phyloP scores from a whole-genome alignment of 2,113 vertebrate genomes.

The Oplegnathus fasciatus region DNA sequence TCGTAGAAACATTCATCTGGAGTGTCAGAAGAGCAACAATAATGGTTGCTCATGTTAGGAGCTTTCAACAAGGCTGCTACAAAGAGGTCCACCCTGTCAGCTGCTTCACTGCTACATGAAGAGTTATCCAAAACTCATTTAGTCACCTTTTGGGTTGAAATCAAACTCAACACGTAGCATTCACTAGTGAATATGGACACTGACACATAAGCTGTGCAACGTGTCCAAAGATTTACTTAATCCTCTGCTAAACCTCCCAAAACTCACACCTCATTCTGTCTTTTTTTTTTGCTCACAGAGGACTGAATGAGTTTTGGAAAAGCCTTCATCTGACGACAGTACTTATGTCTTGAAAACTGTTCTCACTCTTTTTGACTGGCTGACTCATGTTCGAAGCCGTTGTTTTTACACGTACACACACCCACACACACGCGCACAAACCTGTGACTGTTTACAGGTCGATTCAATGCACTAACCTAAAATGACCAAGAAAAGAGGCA shows the following conservation, averaged over 20 bases:
- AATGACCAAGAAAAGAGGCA: conserved; percentile 13
- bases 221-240: neutral
- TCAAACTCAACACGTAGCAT: neutral
- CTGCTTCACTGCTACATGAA: neutral
- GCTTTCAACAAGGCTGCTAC: neutral
- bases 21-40: conserved; percentile 21
- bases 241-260: neutral
- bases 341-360: conserved; percentile 1
- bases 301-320: conserved; percentile 3
- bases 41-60: neutral
- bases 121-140: neutral
- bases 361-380: conserved; percentile 15
- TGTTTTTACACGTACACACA: conserved; percentile 20
- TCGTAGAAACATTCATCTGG: conserved; percentile 44
- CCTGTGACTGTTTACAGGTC: neutral
- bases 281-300: neutral
- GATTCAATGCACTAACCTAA: conserved; percentile 12
- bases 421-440: neutral
- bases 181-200: neutral
- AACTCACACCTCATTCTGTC: neutral
- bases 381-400: conserved; percentile 38
- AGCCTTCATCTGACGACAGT: conserved; percentile 2
- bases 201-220: neutral
- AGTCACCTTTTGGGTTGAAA: conserved; percentile 6
- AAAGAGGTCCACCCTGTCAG: neutral